These are phyloP conservation scores for Tetranychus piercei DNA, from an alignment of 2,888 invertebrate genomes.

Conservation along the genomic window DNA sequence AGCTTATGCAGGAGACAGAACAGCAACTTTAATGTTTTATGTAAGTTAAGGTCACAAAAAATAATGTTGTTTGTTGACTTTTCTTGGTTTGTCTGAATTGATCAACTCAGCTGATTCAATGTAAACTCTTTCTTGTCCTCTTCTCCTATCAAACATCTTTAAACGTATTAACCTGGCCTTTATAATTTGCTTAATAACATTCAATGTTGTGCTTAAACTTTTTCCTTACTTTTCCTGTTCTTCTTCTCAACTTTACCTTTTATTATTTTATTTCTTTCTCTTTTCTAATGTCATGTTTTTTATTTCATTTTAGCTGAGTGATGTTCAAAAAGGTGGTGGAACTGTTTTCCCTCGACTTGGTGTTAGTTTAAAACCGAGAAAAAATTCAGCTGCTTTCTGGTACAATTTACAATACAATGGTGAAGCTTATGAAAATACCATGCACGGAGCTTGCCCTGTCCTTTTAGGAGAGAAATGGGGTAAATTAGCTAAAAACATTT, in stretches of 20 bases:
- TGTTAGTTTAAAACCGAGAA: slow-evolving; percentile 63
- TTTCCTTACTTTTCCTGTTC: too few relatives aligned
- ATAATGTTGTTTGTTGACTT: too few relatives aligned
- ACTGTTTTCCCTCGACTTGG: slow-evolving; percentile 85
- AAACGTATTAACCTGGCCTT: too few relatives aligned
- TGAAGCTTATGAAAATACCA: slow-evolving; percentile 70
- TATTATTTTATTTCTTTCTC: neutral
- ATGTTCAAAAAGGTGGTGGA: slow-evolving; percentile 88
- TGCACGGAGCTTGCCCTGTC: slow-evolving; percentile 94
- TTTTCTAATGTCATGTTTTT: neutral
- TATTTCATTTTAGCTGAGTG: slow-evolving; percentile 45
- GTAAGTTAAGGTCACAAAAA: slow-evolving; percentile 32
- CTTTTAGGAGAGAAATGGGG: slow-evolving; percentile 86
- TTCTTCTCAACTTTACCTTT: neutral
- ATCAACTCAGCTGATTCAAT: neutral
- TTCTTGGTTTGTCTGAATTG: neutral
- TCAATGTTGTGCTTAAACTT: too few relatives aligned
- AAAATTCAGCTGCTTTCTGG: slow-evolving; percentile 85
- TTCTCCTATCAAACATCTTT: too few relatives aligned
- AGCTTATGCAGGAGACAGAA: slow-evolving; percentile 73
- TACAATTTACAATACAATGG: slow-evolving; percentile 75
- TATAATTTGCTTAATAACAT: too few relatives aligned
- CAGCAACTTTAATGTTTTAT: slow-evolving; percentile 87
- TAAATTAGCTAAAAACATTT: slow-evolving; percentile 2
- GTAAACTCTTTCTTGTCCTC: neutral